Conservation (phyloP, 2,113 vertebrate species). For the Promerops cafer region DNA sequence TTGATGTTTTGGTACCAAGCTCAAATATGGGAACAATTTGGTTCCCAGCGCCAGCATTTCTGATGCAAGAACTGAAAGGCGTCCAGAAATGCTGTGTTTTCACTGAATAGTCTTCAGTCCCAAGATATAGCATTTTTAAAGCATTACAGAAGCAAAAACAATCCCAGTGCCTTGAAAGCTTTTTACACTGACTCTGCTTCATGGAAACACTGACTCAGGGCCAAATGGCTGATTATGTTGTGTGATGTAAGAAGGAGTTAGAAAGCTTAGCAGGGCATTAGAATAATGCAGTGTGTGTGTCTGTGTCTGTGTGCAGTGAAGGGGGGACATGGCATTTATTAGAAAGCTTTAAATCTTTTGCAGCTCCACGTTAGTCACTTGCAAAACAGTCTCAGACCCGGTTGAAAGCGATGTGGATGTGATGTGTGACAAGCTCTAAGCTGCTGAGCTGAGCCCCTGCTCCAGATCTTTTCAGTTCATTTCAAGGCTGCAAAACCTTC, state of each 20-base stretch:
- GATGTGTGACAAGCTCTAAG: not conserved
- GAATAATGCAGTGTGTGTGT: conserved; percentile 42
- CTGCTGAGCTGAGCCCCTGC: not conserved
- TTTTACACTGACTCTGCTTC: conserved; percentile 45
- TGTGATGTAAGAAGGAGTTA: conserved; percentile 57
- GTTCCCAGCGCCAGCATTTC: conserved; percentile 24
- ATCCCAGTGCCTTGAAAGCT: conserved; percentile 50
- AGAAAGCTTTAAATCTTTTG: conserved; percentile 47
- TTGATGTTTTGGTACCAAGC: conserved; percentile 37
- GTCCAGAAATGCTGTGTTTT: conserved; percentile 26
- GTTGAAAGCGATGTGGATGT: not conserved
- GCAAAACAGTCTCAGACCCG: not conserved
- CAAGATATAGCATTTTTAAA: conserved; percentile 56
- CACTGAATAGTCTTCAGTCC: conserved; percentile 25
- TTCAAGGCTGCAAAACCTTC: not conserved
- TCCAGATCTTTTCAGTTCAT: not conserved
- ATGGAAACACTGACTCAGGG: conserved; percentile 54
- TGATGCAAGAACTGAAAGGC: conserved; percentile 44
- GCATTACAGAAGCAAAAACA: conserved; percentile 59
- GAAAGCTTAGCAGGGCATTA: conserved; percentile 54
- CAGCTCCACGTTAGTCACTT: not conserved
- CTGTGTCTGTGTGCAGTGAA: not conserved
- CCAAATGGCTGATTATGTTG: conserved; percentile 51
- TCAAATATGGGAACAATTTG: conserved; percentile 50
- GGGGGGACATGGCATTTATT: conserved; percentile 17